Percentiles rank a stretch among this genome's conserved stretches.
phyloP scores from a whole-genome alignment of 2,797 vertebrate species.

The Setipinna tenuifilis region DNA sequence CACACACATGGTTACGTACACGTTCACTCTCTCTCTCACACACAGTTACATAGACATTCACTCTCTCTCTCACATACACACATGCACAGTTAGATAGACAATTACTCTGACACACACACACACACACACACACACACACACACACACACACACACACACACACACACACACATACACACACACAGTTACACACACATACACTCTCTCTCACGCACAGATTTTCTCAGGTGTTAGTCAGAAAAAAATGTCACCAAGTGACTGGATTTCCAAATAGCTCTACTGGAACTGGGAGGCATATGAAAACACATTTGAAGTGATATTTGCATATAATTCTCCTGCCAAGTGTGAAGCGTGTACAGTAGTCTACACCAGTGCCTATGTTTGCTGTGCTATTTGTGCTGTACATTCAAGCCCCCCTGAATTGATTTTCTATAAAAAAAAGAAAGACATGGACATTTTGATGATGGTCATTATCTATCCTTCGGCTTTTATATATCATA shows the following conservation, averaged over 20 bases:
- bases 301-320: background rate
- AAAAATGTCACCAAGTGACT: conserved; percentile 24
- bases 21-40: no score
- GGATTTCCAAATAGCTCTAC: background rate
- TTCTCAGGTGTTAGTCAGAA: conserved; percentile 4
- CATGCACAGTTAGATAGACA: no score
- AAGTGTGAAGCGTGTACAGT: background rate
- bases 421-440: background rate
- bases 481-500: conserved; percentile 4
- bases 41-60: no score
- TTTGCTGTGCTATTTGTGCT: background rate
- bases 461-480: background rate
- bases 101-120: no score
- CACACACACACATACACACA: no score
- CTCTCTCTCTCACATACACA: no score
- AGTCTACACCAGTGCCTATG: background rate
- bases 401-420: background rate
- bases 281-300: background rate
- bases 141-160: no score
- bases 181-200: conserved; percentile 26
- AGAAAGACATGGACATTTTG: background rate
- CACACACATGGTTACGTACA: no score
- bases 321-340: background rate
- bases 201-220: no score
- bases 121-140: conserved; percentile 1